Evolutionary conservation across 2,888 invertebrate species (phyloP).

Genomic region (Erannis defoliaria): DNA sequence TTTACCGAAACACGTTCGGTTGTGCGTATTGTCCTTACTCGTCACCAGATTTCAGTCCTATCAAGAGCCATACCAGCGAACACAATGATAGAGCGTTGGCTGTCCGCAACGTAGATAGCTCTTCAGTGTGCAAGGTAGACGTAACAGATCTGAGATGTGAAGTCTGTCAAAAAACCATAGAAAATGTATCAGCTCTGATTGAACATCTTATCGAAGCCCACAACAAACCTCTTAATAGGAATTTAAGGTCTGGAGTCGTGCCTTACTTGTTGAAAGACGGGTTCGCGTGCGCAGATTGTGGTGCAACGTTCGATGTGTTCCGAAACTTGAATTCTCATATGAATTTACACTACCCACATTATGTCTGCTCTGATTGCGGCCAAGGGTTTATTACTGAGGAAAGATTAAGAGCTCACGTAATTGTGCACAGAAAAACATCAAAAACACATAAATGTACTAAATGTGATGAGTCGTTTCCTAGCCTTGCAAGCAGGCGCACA

Average conservation of each 20-base stretch:
- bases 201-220: slow-evolving; percentile 32
- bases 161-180: slow-evolving; percentile 27
- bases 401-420: slow-evolving; percentile 6
- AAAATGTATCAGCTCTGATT: slow-evolving; percentile 21
- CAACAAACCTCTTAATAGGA: slow-evolving; percentile 20
- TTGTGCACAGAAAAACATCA: slow-evolving; percentile 22
- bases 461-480: slow-evolving; percentile 66
- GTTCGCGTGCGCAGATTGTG: slow-evolving; percentile 30
- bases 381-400: slow-evolving; percentile 42
- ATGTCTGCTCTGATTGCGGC: slow-evolving; percentile 58
- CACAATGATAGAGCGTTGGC: slow-evolving; percentile 10
- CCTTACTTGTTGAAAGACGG: slow-evolving; percentile 28
- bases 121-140: slow-evolving; percentile 28
- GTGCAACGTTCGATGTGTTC: slow-evolving; percentile 23
- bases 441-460: slow-evolving; percentile 61
- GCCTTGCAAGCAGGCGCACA: slow-evolving; percentile 53
- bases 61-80: slow-evolving; percentile 13
- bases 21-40: slow-evolving; percentile 66
- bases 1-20: slow-evolving; percentile 67
- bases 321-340: slow-evolving; percentile 56
- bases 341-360: slow-evolving; percentile 65
- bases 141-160: slow-evolving; percentile 33
- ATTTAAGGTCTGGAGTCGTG: slow-evolving; percentile 25
- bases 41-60: slow-evolving; percentile 11
- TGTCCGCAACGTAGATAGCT: slow-evolving; percentile 1